Base-by-base conservation (phyloP, 2,113 vertebrate species). In the Cercopithecus mona region DNA sequence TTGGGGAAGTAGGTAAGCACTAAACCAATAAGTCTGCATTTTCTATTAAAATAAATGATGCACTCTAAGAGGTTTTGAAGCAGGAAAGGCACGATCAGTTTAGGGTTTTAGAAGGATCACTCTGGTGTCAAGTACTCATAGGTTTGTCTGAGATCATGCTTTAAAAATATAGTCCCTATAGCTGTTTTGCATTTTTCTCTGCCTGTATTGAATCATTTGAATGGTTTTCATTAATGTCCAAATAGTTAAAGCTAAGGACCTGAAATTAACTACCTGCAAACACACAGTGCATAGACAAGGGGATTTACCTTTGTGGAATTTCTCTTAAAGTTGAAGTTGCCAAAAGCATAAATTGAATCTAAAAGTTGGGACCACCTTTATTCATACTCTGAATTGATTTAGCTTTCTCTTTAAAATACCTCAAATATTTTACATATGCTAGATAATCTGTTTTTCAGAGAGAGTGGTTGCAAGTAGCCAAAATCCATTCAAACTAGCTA, bases 381-480 rank as follows among this genome's bases (percentile, higher is more conserved):
- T 86, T 93, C 76, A 66, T 79, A 75, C 50, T 86, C 91, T 27
- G 38, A 96, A 86, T 89, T 68, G n/a, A 91, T 79, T 96, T 94
- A 48, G 9, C 16, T 90, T 96, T 96, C 59, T 84, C 50, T 92
- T 93, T 90, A 59, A 79, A 96, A 73, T 72, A 50, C 66, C 45
- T 86, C 83, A 86, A 75, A 64, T 83, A 84, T 96, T 96, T 89
- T 17, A 82, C 55, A 32, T 82, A 57, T 23, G 75, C 22, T 86
- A 70, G 48, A 79, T 57, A n/a, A n/a, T 38, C 64, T 64, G 18
- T 96, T 96, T 96, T 96, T 93, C 50, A 93, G 27, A 84, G 45
- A 70, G 48, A 88, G 48, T 85, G 64, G 78, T 91, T 93, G 40
- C 20, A 68, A 52, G 45, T 91, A 68, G 40, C 45, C 80, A 38